Conservation (phyloP, 2,113 vertebrate genomes). For the Passer montanus region DNA sequence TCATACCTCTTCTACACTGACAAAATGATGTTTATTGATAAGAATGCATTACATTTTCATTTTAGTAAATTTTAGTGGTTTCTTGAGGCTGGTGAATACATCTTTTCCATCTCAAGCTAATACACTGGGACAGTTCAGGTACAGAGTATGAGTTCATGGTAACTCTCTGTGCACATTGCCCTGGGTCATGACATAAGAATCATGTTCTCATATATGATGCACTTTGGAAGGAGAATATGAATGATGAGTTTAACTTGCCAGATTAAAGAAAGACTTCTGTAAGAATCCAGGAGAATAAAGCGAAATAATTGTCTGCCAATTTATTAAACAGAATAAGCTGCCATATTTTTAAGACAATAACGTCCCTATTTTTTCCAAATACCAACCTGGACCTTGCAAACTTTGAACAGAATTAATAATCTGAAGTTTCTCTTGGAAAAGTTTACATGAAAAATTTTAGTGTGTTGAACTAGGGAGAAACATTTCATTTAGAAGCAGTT, state of each 20-base stretch:
- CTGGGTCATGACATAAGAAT: neutral
- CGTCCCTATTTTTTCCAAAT: neutral
- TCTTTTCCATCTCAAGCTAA: neutral
- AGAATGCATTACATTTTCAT: constrained; percentile 6
- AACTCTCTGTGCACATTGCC: neutral
- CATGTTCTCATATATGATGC: neutral
- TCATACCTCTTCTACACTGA: neutral
- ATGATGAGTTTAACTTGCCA: neutral
- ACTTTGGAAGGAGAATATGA: neutral
- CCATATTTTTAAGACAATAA: neutral
- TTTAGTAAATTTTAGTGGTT: constrained; percentile 5
- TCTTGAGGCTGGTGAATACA: neutral
- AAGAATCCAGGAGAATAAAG: neutral
- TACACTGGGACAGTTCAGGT: neutral
- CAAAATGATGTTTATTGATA: neutral
- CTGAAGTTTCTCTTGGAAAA: neutral
- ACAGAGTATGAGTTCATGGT: neutral
- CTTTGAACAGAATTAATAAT: neutral
- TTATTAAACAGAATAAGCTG: neutral
- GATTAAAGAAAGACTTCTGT: neutral
- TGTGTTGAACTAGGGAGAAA: neutral
- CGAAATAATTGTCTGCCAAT: neutral
- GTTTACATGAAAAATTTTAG: neutral
- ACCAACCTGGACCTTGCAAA: neutral
- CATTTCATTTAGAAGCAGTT: neutral